phyloP scores from a whole-genome alignment of 1,140 invertebrate genomes.

The Trichoplusia ni region DNA sequence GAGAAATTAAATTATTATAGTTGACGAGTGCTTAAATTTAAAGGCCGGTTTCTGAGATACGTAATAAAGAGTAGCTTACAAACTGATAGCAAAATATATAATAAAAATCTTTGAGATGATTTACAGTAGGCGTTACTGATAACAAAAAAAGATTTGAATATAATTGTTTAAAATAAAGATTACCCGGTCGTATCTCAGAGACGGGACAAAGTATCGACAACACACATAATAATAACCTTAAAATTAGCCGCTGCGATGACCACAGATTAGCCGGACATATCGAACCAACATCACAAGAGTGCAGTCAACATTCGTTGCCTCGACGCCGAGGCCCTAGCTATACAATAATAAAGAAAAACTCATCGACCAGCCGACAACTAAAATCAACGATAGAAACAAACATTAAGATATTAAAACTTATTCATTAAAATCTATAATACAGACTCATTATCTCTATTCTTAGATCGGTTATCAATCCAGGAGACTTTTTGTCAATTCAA shows the following conservation, averaged over 20 bases:
- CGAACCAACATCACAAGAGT: slow-evolving; percentile 12
- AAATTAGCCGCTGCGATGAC: slow-evolving; percentile 41
- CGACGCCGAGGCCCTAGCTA: slow-evolving; percentile 31
- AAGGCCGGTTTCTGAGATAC: slow-evolving; percentile 22
- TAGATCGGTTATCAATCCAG: slow-evolving; percentile 21
- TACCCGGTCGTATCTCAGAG: slow-evolving; percentile 22
- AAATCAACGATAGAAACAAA: slow-evolving; percentile 62
- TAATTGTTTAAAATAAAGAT: no score
- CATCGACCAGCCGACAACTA: slow-evolving; percentile 57
- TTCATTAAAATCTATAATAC: slow-evolving; percentile 61
- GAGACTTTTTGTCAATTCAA: no score
- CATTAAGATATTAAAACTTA: slow-evolving; percentile 55
- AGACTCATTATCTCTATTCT: slow-evolving; percentile 54
- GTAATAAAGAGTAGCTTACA: neutral
- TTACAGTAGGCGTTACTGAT: no score
- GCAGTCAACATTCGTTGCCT: slow-evolving; percentile 25
- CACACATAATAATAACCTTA: slow-evolving; percentile 18
- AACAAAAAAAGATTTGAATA: no score
- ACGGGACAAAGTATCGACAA: slow-evolving; percentile 17
- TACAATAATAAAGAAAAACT: slow-evolving; percentile 38
- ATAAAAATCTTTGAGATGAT: no score
- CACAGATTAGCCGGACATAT: slow-evolving; percentile 30
- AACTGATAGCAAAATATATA: neutral
- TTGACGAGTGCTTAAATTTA: slow-evolving; percentile 19
- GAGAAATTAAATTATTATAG: slow-evolving; percentile 28